A percentile compares a stretch with the other conserved stretches of the same genome.
phyloP scores from a whole-genome alignment of 2,113 vertebrate genomes.

The Monopterus albus region DNA sequence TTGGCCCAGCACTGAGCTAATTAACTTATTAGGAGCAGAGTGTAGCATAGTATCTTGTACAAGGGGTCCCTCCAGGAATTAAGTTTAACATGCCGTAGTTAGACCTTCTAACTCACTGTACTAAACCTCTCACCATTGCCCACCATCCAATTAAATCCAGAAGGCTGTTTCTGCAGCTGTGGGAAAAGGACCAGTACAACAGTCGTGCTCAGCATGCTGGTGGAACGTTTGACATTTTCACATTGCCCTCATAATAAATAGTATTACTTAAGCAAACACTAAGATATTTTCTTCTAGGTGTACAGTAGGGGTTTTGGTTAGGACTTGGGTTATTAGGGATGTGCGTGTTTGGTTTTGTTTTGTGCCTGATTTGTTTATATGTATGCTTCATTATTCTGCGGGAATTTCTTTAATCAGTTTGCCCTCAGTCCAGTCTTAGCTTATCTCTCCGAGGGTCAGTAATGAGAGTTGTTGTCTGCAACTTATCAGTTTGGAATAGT shows the following conservation, averaged over 20 bases:
- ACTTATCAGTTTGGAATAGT: slow-evolving; percentile 54
- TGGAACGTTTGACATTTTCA: slow-evolving; percentile 63
- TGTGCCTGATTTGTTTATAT: slow-evolving; percentile 34
- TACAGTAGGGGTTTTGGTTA: neutral
- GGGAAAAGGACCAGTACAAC: slow-evolving; percentile 30
- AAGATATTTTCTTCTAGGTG: slow-evolving; percentile 17
- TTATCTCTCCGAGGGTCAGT: slow-evolving; percentile 56
- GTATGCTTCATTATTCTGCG: slow-evolving; percentile 48
- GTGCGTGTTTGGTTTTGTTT: slow-evolving; percentile 21
- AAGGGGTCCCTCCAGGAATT: slow-evolving; percentile 68
- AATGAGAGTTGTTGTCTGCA: slow-evolving; percentile 60
- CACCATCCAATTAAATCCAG: slow-evolving; percentile 78
- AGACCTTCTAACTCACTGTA: slow-evolving; percentile 66
- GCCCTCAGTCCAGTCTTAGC: slow-evolving; percentile 28
- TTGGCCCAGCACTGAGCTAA: slow-evolving; percentile 66
- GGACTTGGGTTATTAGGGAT: slow-evolving; percentile 5
- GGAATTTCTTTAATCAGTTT: slow-evolving; percentile 57
- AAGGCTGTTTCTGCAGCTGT: slow-evolving; percentile 60
- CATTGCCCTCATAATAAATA: slow-evolving; percentile 67
- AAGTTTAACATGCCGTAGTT: slow-evolving; percentile 70
- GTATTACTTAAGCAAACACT: slow-evolving; percentile 50
- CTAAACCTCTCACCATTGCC: slow-evolving; percentile 76
- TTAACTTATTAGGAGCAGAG: slow-evolving; percentile 74
- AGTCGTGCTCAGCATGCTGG: slow-evolving; percentile 67
- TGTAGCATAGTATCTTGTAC: slow-evolving; percentile 49